Base-by-base conservation (phyloP, 1,140 invertebrate genomes). In the Atta colombica region DNA sequence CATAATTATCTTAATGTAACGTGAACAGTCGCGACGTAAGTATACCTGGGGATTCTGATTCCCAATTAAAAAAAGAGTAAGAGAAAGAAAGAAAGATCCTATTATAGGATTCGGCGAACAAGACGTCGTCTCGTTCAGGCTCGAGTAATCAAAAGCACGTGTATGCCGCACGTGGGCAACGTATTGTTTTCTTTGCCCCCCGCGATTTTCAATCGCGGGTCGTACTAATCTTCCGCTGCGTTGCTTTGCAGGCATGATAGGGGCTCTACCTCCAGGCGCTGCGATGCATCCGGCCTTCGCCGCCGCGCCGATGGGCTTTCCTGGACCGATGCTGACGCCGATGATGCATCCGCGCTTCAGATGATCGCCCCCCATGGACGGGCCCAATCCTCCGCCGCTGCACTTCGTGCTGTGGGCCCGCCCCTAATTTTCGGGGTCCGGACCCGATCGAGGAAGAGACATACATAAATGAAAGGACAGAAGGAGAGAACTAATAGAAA, bases 291-390 rank as follows among this genome's bases (percentile, higher is more conserved):
- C 95, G 92, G 96, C 97, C 91, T 97, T 97, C 90, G 96, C 96
- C 53, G 94, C 96, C n/a, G 96, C 96, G 65, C 96, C 97, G 96
- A 95, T 94, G 74, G 96, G 96, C 88, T 96, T 96, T 21, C 95
- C 96, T 88, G 96, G 95, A 85, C 96, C 96, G 85, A 96, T 97
- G 95, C 93, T 96, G 86, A 95, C 96, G 82, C 96, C 96, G 86
- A 97, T 97, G 96, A 97, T 97, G 97, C 97, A 97, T 94, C 97
- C 97, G 81, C 96, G 97, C 94, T 97, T 97, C 95, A 97, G 97
- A 97, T 97, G 97, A 97, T 97, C 97, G 91, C 96, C 94, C 92
- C 94, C 96, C 63, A 94, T 93, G 93, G 94, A 95, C 92, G 94
- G 95, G 94, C 94, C 94, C 92, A 94, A 93, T 90, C 92, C 94